Evolutionary conservation across 2,113 vertebrate species (phyloP).

Genomic region (Plestiodon gilberti): DNA sequence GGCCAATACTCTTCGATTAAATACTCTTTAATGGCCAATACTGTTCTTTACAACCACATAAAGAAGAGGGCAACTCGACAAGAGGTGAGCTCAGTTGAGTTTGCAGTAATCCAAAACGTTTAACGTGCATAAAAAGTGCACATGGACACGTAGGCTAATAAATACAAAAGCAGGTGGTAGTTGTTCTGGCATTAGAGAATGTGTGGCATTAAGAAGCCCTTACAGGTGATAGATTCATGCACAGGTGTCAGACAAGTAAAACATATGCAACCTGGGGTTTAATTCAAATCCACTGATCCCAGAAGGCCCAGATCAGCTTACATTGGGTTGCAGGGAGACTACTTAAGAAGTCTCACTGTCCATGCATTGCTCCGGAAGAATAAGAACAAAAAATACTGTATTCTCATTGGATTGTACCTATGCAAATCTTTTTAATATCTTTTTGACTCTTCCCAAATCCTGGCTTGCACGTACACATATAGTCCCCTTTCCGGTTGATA

Average conservation of each 20-base stretch:
- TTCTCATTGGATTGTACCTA: constrained; percentile 9
- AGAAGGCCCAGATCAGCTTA: not conserved
- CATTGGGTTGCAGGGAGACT: not conserved
- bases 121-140: no score
- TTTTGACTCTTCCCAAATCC: constrained; percentile 20
- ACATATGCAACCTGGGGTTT: not conserved
- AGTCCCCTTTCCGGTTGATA: constrained; percentile 10
- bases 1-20: no score
- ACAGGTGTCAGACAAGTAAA: not conserved
- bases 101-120: not conserved
- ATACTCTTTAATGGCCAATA: no score
- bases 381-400: not conserved
- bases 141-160: no score
- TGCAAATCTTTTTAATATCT: constrained; percentile 29
- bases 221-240: not conserved
- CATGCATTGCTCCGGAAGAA: not conserved
- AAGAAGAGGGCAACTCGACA: no score
- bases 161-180: not conserved
- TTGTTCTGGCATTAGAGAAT: not conserved
- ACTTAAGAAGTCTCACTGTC: not conserved
- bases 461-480: constrained; percentile 18
- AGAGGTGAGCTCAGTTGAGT: not conserved
- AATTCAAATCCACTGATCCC: not conserved
- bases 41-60: no score
- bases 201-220: not conserved